Base-by-base conservation (phyloP, 2,797 vertebrate genomes). In the Mus spretus region DNA sequence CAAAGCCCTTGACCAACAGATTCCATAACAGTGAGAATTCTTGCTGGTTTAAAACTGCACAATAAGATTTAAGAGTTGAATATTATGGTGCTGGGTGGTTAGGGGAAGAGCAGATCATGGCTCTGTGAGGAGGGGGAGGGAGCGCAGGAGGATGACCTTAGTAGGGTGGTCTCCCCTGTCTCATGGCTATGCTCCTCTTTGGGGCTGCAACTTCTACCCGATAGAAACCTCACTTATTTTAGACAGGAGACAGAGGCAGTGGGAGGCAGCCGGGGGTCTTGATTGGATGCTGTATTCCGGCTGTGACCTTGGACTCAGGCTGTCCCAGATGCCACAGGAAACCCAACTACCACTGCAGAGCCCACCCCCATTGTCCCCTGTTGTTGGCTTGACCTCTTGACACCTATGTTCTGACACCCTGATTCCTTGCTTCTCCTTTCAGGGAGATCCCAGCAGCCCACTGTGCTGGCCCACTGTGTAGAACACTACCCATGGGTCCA, bases 211-310 rank as follows among this genome's bases (percentile, higher is more conserved):
- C 55, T 72, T 70, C 44, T 53, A 78, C 61, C 84, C 72, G 61
- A 88, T 50, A 78, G 59, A 96, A 94, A 53, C 88, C 90, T 93
- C 84, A 70, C 94, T 94, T 95, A 94, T 91, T 96, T 96, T 90
- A 92, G 90, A 70, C 0, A 20, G 8, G 89, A 57, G 79, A 28
- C 14, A 82, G 91, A 63, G 0, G 3, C 26, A 6, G 2, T 15
- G 83, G 57, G 61, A 94, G 75, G 91, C 89, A 70, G 47, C 77
- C 47, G 50, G 12, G 13, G 31, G 31, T 7, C 0, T 0, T 22
- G 20, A 55, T 40, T 88, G 6, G 1, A 2, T 44, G 61, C 50
- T 26, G 37, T 31, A 8, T 81, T 74, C 40, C 22, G 0, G 8
- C 82, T 15, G 24, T n/a, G 94, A 85, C 81, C 96, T 91, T 90